These are phyloP conservation scores for Parauchenoglanis punctatus DNA, from an alignment of 2,797 vertebrate species.

Conservation along the genomic window DNA sequence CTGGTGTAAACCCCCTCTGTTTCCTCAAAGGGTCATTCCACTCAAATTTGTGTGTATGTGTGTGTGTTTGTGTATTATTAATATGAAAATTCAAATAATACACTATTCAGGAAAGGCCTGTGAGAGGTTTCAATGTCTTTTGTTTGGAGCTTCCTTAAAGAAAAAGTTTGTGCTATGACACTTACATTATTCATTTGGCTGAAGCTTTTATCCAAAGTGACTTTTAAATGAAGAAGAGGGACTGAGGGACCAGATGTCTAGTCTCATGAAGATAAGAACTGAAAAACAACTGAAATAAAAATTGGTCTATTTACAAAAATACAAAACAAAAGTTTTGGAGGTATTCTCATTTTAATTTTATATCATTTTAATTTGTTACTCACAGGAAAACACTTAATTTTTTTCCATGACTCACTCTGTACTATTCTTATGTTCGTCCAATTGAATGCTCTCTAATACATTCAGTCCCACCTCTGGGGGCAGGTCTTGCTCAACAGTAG, in stretches of 20 bases:
- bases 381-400: background rate
- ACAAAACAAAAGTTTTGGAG: background rate
- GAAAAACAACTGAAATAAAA: conserved; percentile 6
- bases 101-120: conserved; percentile 3
- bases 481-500: background rate
- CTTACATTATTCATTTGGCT: conserved; percentile 21
- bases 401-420: background rate
- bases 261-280: background rate
- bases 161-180: background rate
- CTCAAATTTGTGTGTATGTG: conserved; percentile 17
- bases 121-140: background rate
- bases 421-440: background rate
- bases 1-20: conserved; percentile 35
- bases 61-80: conserved; percentile 9
- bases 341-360: background rate
- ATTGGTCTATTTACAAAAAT: background rate
- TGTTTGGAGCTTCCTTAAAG: conserved; percentile 13
- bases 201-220: conserved; percentile 15
- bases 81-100: conserved; percentile 20
- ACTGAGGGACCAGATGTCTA: background rate
- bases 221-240: conserved; percentile 22
- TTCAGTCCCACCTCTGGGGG: no score
- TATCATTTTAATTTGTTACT: background rate
- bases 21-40: conserved; percentile 44
- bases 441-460: background rate